Evolutionary conservation across 2,888 invertebrate species (phyloP), one percentile per base, ranked within the genome.

Genomic region (Poecilus cupreus): DNA sequence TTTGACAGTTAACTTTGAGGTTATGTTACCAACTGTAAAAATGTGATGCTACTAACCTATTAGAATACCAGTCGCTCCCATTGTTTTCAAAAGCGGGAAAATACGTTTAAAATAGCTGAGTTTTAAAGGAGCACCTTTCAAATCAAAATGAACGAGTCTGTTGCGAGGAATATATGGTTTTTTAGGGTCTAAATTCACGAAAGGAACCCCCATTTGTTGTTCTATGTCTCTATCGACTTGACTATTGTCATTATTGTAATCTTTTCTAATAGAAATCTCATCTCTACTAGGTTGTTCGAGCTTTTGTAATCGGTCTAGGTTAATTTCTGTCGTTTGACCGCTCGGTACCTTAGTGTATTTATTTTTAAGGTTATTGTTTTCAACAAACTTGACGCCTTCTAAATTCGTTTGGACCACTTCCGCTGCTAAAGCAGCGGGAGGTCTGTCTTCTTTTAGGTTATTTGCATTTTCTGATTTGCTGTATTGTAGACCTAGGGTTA

Each of bases 81-180:
- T 86, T 13, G 91, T 90, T 84, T 91, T 92, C 4, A 93, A 87
- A 79, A 93, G 87, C 16, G 92, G 91, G 83, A 93, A 89, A 20
- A 93, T 84, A 84, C 91, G 90, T 86, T 92, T 91, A 22, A 93
- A 88, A 86, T 91, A 94, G 10, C 88, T 86, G 5, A 94, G 87
- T 87, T 92, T 92, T 10, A 94, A 94, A 20, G 95, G 94, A 1
- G 95, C 95, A 26, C 95, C 95, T 88, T 96, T 96, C 49, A 96
- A 88, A 88, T 96, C 95, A 81, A 95, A 90, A 88, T 96, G 95
- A 16, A 96, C 93, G 60, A 96, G 87, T 39, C 93, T 89, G 57
- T 91, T 90, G 8, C 89, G 87, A 0, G 91, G 91, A 37, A 91
- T 86, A 85, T 91, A 91, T 0, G 90, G 90, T 83, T 88, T 87